Evolutionary conservation across 2,888 invertebrate species (phyloP).

Genomic region (Pseudococcus jackbeardsleyi): DNA sequence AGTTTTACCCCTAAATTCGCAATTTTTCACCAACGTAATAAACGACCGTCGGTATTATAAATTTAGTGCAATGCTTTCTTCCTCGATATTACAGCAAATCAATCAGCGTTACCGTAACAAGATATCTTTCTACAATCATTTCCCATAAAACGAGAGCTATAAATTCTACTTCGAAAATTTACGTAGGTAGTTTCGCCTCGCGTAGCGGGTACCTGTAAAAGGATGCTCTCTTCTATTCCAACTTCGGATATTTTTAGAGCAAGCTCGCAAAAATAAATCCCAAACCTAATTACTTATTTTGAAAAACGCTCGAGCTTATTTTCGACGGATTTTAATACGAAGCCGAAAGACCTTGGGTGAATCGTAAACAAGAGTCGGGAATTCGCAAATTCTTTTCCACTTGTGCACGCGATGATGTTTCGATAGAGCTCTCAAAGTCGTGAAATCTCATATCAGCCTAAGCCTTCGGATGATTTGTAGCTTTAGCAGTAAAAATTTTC

Average conservation of each 20-base stretch:
- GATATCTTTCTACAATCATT: constrained; percentile 45
- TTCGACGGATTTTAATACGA: no score
- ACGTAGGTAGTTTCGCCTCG: background rate
- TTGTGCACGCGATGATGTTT: no score
- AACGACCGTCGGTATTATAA: constrained; percentile 49
- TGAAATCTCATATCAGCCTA: no score
- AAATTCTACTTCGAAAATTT: constrained; percentile 30
- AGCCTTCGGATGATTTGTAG: no score
- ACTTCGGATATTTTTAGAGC: background rate
- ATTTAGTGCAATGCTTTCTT: constrained; percentile 47
- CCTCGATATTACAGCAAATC: constrained; percentile 43
- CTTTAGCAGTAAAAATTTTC: no score
- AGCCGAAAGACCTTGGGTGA: no score
- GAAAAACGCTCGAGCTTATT: background rate
- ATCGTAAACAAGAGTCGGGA: no score
- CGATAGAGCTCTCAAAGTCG: no score
- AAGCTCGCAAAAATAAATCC: background rate
- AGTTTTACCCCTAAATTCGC: constrained; percentile 30
- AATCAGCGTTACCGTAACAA: constrained; percentile 42
- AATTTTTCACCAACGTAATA: constrained; percentile 51
- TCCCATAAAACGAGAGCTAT: constrained; percentile 25
- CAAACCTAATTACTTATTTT: background rate
- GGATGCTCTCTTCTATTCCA: background rate
- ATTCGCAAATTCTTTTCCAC: no score
- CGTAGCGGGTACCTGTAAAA: background rate